A percentile compares a stretch with the other conserved stretches of the same genome.
phyloP scores from a whole-genome alignment of 2,113 vertebrate genomes.

The Mobula birostris region DNA sequence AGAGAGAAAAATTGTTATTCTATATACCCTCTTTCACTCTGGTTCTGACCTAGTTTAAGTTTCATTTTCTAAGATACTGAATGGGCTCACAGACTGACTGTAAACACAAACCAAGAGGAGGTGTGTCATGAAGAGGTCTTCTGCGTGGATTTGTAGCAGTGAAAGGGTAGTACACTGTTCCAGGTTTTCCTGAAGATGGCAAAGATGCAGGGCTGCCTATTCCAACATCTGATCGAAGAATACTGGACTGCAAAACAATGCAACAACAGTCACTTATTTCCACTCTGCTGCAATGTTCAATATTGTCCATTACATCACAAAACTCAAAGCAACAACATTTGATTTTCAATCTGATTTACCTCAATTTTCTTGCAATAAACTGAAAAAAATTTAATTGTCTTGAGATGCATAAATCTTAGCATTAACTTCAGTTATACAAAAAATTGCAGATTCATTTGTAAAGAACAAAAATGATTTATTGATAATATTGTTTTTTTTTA shows the following conservation, averaged over 20 bases:
- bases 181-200: constrained; percentile 74
- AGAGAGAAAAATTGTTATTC: not conserved
- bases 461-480: not conserved
- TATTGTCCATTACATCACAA: not conserved
- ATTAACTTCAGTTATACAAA: not conserved
- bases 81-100: constrained; percentile 6
- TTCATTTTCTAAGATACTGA: not conserved
- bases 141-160: constrained; percentile 77
- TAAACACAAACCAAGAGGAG: constrained; percentile 67
- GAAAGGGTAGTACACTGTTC: constrained; percentile 76
- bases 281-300: not conserved
- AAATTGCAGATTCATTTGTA: not conserved
- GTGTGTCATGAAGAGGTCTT: constrained; percentile 75
- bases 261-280: constrained; percentile 1
- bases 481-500: too few species aligned
- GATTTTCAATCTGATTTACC: constrained; percentile 27
- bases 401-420: not conserved
- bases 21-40: not conserved
- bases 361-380: not conserved
- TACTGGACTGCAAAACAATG: constrained; percentile 64
- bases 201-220: constrained; percentile 74
- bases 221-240: constrained; percentile 69
- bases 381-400: not conserved
- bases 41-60: not conserved
- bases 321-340: constrained; percentile 4